Evolutionary conservation across 2,113 vertebrate genomes (phyloP).

Genomic region (Gavia stellata): DNA sequence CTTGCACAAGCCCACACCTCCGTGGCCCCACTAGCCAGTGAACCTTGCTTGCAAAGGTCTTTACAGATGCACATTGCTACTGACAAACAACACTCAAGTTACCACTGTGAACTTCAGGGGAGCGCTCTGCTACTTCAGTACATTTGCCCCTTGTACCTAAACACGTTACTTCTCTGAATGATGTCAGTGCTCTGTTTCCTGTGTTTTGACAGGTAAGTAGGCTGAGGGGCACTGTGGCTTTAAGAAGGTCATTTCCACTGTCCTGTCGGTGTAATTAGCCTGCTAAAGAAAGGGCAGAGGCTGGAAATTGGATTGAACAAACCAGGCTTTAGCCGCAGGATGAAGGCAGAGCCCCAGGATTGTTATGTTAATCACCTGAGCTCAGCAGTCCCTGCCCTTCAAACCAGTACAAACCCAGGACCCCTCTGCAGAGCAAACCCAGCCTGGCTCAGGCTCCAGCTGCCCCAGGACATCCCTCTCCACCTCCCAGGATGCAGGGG

Average conservation of each 20-base stretch:
- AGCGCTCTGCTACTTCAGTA: not conserved
- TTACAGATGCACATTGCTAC: not conserved
- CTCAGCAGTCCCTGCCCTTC: constrained; percentile 76
- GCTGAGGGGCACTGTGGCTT: constrained; percentile 51
- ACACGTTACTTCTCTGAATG: not conserved
- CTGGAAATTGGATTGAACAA: constrained; percentile 79
- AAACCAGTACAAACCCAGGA: constrained; percentile 32
- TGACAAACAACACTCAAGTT: not conserved
- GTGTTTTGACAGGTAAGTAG: constrained; percentile 44
- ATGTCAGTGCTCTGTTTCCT: not conserved
- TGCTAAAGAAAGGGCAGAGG: constrained; percentile 78
- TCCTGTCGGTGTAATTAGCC: constrained; percentile 72
- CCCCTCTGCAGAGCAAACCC: not conserved
- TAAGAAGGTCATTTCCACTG: constrained; percentile 70
- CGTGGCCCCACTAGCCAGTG: accelerated
- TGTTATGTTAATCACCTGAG: constrained; percentile 81
- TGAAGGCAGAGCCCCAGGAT: constrained; percentile 72
- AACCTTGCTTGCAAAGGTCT: not conserved
- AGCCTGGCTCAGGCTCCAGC: not conserved
- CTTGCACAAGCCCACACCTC: not conserved
- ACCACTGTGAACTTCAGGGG: not conserved
- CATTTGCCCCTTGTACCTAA: not conserved
- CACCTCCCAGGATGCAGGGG: not conserved
- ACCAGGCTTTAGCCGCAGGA: constrained; percentile 73
- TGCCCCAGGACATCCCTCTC: not conserved